Evolutionary conservation across 2,797 vertebrate genomes (phyloP).

Genomic region (Coilia nasus): DNA sequence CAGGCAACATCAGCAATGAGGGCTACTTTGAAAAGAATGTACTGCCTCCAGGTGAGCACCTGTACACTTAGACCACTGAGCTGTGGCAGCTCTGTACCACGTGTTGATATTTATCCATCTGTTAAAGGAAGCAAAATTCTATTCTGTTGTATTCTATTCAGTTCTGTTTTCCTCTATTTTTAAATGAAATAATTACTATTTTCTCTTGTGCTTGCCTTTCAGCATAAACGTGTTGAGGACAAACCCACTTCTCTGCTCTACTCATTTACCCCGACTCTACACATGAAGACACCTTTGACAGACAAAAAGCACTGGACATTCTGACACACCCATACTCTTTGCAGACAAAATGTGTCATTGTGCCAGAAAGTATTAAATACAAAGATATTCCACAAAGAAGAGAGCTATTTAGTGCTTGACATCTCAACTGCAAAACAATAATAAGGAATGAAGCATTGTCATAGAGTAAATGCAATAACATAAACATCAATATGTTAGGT

Average conservation of each 20-base stretch:
- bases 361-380: background rate
- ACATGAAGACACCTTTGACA: background rate
- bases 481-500: background rate
- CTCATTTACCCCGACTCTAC: background rate
- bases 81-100: background rate
- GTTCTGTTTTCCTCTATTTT: background rate
- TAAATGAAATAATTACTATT: background rate
- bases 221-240: background rate
- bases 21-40: slow-evolving; percentile 64
- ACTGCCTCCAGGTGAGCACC: slow-evolving; percentile 27
- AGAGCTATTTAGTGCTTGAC: background rate
- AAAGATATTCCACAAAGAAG: background rate
- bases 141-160: background rate
- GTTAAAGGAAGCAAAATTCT: background rate
- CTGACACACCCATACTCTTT: background rate
- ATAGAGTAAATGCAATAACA: background rate
- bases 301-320: background rate
- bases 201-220: background rate
- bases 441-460: background rate
- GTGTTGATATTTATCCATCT: background rate
- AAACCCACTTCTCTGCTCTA: background rate
- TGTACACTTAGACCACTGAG: background rate
- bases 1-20: slow-evolving; percentile 59
- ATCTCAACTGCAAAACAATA: background rate
- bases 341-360: background rate